A percentile compares a stretch with the other conserved stretches of the same genome.
These are phyloP conservation scores for Sphyrna mokarran DNA, from an alignment of 2,113 vertebrate species.

Conservation along the genomic window DNA sequence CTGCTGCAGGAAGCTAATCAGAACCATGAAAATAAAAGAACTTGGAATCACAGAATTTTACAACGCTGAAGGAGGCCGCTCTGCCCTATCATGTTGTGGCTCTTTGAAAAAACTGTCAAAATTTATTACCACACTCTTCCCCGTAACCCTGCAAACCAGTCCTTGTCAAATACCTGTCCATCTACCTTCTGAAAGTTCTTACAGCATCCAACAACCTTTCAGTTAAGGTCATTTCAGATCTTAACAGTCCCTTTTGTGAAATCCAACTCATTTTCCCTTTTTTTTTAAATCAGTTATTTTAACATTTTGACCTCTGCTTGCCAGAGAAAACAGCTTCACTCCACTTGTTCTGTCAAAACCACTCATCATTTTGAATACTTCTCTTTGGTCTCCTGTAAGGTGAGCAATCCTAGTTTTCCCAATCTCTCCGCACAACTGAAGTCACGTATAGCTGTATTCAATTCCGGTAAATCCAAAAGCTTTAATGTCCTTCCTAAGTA, in stretches of 20 bases:
- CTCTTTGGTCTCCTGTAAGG: too few species aligned
- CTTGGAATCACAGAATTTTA: background rate
- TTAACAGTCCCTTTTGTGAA: background rate
- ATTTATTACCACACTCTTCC: background rate
- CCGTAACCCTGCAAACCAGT: background rate
- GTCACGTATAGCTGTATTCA: too few species aligned
- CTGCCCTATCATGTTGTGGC: background rate
- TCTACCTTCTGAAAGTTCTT: background rate
- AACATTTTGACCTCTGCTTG: too few species aligned
- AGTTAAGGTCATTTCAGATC: background rate
- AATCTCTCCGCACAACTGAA: background rate
- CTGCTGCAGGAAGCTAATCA: background rate
- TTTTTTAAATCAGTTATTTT: too few species aligned
- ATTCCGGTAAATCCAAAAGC: too few species aligned
- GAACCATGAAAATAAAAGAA: background rate
- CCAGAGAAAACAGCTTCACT: too few species aligned
- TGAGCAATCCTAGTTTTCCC: background rate
- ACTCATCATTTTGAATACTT: too few species aligned
- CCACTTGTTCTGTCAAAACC: too few species aligned
- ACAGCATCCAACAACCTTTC: background rate
- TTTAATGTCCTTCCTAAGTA: too few species aligned
- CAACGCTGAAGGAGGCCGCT: background rate
- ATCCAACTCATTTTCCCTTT: background rate
- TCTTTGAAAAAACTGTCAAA: background rate
- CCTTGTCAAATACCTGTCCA: background rate